These are phyloP conservation scores for Channa argus DNA, from an alignment of 2,113 vertebrate genomes.

Conservation along the genomic window DNA sequence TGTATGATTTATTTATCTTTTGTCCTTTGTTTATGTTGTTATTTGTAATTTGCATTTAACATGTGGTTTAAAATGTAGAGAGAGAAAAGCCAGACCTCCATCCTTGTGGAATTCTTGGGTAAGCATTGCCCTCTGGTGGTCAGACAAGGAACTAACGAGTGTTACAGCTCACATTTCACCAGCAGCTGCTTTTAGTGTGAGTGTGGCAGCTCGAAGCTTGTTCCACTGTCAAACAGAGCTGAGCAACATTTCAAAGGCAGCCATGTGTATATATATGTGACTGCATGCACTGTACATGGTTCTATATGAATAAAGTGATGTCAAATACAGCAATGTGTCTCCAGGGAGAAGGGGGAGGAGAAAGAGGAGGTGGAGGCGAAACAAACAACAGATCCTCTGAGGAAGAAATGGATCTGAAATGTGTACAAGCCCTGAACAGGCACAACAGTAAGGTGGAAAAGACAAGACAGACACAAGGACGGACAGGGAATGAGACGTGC, in stretches of 20 bases:
- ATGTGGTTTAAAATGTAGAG: slow-evolving; percentile 34
- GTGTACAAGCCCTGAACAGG: slow-evolving; percentile 19
- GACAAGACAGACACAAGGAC: slow-evolving; percentile 2
- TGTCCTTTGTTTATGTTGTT: slow-evolving; percentile 56
- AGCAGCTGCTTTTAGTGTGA: neutral
- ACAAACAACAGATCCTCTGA: slow-evolving; percentile 44
- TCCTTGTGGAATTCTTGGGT: slow-evolving; percentile 50
- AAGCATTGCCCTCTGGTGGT: slow-evolving; percentile 80
- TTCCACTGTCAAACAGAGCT: slow-evolving; percentile 9
- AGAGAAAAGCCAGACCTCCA: neutral
- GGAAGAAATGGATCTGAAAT: slow-evolving; percentile 31
- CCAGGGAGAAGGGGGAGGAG: slow-evolving; percentile 16
- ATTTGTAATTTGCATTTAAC: slow-evolving; percentile 62
- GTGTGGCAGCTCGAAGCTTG: slow-evolving; percentile 4
- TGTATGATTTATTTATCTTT: slow-evolving; percentile 57
- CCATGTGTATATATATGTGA: slow-evolving; percentile 11
- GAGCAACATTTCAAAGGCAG: slow-evolving; percentile 20
- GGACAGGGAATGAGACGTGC: no score
- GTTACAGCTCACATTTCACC: accelerated
- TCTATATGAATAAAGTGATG: slow-evolving; percentile 64
- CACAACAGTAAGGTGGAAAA: slow-evolving; percentile 17
- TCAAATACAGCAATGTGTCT: slow-evolving; percentile 56
- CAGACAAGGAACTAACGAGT: neutral
- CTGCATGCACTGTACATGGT: neutral
- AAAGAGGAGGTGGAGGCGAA: slow-evolving; percentile 7